Evolutionary conservation across 2,797 vertebrate genomes (phyloP), one percentile per base, ranked within the genome.

Genomic region (Sylvilagus floridanus): DNA sequence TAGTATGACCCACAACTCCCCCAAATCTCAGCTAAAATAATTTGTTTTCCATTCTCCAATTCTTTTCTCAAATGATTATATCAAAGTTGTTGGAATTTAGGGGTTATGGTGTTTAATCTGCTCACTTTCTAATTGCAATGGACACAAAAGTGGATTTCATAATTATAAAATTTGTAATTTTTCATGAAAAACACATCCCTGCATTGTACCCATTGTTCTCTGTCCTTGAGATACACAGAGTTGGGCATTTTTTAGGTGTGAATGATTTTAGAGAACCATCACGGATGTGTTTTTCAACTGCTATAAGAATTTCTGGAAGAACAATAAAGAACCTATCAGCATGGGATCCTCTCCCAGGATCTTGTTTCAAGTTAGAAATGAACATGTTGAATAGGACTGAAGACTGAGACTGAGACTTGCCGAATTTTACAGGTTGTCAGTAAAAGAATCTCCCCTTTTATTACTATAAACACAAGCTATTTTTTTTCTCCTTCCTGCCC

Each of bases 391-490:
- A 77, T 72, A 73, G n/a, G 35, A 81, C 47, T 57, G 69, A 89
- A 35, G 62, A 6, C 2, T 71, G 50, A 92, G 47, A 84, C 62
- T 13, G 17, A 54, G 26, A 94, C 17, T 30, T 32, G 76, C 65
- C 81, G 17, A 91, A 42, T 83, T 95, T 95, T 90, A 52, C 28
- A 78, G 57, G 22, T 60, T 92, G 77, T 86, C 35, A 65, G 66
- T 82, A 88, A 78, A 96, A 96, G 22, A 95, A 95, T 87, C 50
- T 95, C 16, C 28, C 42, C 28, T 89, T 93, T 92, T 85, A 92
- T 91, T 86, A 95, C 68, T 50, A 82, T 7, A 94, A 95, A 85
- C 66, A 71, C 57, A 84, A 92, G 79, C 19, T 68, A 52, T 72
- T 90, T 96, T 93, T 87, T 12, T 0, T 42, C 4, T 79, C 24